Evolutionary conservation across 2,888 invertebrate genomes (phyloP).

Genomic region (Heteromyza rotundicornis): DNA sequence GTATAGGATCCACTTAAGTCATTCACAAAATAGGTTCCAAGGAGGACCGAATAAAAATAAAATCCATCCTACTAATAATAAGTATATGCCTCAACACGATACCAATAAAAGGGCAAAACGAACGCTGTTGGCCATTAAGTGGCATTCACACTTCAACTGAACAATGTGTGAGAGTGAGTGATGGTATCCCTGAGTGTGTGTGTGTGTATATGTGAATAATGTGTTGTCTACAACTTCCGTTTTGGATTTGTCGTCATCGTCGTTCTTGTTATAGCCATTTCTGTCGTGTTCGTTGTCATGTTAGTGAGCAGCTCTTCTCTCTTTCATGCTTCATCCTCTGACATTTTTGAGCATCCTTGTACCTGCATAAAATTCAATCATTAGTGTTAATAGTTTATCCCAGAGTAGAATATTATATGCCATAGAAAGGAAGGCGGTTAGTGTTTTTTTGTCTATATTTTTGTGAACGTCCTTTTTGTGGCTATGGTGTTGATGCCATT

Average conservation of each 20-base stretch:
- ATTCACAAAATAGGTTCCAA: too few species aligned
- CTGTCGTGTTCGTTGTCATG: neutral
- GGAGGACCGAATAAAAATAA: too few species aligned
- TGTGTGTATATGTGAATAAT: constrained; percentile 7
- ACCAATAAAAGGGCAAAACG: too few species aligned
- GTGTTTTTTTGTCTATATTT: neutral
- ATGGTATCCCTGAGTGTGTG: neutral
- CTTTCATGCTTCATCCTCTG: neutral
- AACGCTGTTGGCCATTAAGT: too few species aligned
- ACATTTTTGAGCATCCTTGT: neutral
- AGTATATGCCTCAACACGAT: too few species aligned
- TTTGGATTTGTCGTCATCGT: constrained; percentile 6
- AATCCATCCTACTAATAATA: too few species aligned
- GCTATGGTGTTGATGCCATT: too few species aligned
- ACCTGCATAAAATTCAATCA: neutral
- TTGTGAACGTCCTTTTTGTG: too few species aligned
- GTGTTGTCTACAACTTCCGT: constrained; percentile 12
- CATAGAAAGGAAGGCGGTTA: too few species aligned
- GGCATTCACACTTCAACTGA: too few species aligned
- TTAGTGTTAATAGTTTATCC: neutral
- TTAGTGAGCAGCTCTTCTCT: neutral
- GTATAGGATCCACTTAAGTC: too few species aligned
- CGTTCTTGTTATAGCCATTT: neutral
- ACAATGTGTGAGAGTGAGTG: too few species aligned
- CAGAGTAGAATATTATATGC: neutral